Evolutionary conservation across 2,888 invertebrate species (phyloP).

Genomic region (Leptinotarsa tumamoca): DNA sequence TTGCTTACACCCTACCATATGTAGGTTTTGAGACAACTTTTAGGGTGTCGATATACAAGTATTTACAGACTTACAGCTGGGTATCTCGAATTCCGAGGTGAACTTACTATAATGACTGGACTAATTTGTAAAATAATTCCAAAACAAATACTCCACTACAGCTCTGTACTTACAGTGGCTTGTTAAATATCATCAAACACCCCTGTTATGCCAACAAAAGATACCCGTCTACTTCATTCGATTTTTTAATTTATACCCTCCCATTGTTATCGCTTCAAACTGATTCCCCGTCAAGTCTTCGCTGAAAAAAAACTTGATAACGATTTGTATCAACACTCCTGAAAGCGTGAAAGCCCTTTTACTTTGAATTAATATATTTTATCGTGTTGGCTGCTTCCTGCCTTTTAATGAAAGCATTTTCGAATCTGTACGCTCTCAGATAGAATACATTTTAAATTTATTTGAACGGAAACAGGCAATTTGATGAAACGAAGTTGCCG

Average conservation of each 20-base stretch:
- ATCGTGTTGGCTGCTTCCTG: constrained; percentile 12
- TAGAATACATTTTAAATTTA: constrained; percentile 14
- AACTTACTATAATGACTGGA: too few species aligned
- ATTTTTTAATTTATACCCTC: constrained; percentile 18
- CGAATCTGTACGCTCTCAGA: constrained; percentile 5
- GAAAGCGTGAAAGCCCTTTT: constrained; percentile 26
- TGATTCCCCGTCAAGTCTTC: constrained; percentile 23
- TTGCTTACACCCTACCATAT: too few species aligned
- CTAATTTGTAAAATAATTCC: background rate
- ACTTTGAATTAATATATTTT: constrained; percentile 26
- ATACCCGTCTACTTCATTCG: background rate
- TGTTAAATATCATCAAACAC: background rate
- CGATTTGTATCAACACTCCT: constrained; percentile 28
- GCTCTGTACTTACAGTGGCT: background rate
- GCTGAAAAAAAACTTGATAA: constrained; percentile 23
- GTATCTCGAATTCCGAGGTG: too few species aligned
- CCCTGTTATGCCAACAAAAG: constrained; percentile 10
- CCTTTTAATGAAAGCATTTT: constrained; percentile 12
- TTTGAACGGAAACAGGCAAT: constrained; percentile 18
- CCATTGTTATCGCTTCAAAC: constrained; percentile 28
- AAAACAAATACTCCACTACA: background rate
- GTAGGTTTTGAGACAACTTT: too few species aligned
- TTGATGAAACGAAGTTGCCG: constrained; percentile 15
- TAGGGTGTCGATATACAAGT: too few species aligned
- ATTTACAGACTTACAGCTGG: too few species aligned